These are phyloP conservation scores for Chrysochloris asiatica DNA, from an alignment of 2,113 vertebrate genomes.

Conservation along the genomic window DNA sequence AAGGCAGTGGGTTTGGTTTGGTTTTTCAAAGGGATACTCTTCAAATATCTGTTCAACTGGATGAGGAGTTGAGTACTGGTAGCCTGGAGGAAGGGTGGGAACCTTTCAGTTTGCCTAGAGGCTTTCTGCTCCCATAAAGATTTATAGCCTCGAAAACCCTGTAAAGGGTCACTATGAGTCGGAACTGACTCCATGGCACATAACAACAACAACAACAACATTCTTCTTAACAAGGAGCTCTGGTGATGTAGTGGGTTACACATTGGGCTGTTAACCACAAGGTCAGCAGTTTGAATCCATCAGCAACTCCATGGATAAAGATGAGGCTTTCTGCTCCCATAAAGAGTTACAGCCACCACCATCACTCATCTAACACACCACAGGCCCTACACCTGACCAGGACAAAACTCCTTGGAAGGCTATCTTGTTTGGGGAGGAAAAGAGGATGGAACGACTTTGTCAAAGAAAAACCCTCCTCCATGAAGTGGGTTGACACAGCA, in stretches of 20 bases:
- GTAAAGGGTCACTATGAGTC: too few relatives aligned
- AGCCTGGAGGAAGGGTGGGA: neutral
- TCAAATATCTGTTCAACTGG: neutral
- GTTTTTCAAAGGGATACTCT: conserved; percentile 6
- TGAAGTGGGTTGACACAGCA: neutral
- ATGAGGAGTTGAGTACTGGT: neutral
- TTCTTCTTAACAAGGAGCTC: too few relatives aligned
- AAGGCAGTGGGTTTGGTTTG: neutral
- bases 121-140: too few relatives aligned
- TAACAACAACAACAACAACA: too few relatives aligned
- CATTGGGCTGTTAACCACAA: too few relatives aligned
- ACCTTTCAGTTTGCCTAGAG: neutral
- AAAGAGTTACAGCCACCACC: too few relatives aligned
- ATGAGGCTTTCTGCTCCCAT: too few relatives aligned
- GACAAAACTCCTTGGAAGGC: neutral
- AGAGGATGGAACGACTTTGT: neutral
- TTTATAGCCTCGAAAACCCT: too few relatives aligned
- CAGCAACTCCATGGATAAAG: too few relatives aligned
- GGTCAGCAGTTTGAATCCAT: too few relatives aligned
- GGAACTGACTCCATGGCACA: too few relatives aligned
- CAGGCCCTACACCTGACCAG: neutral
- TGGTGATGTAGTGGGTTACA: too few relatives aligned
- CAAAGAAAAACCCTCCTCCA: neutral
- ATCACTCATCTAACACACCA: neutral
- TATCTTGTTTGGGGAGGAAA: neutral